Base-by-base conservation (phyloP, 2,797 vertebrate genomes). In the Scarus forsteni region DNA sequence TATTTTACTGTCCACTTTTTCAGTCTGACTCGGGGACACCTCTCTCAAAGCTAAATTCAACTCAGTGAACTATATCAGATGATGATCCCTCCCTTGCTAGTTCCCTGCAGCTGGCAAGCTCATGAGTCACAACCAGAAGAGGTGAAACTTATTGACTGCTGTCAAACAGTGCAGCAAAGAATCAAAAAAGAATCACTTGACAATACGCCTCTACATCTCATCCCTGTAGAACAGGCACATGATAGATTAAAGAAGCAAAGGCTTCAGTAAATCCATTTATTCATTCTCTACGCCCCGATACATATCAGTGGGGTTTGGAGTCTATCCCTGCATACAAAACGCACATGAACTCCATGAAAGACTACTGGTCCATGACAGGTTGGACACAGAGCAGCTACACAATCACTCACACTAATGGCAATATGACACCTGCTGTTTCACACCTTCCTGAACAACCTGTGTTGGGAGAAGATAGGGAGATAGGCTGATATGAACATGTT, bases 21-120 rank as follows among this genome's bases (percentile, higher is more conserved):
- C 66, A 72, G 52, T 53, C 45, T 73, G 65, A 81, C 64, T 66
- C 49, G 74, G 62, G 52, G 71, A 79, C 64, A 74, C 77, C 56
- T 60, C 66, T 78, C 69, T 43, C 69, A 76, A 78, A 73, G 60
- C 71, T 66, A 60, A 87, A 86, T 83, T 81, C 78, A 81, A 86
- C 79, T 70, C 84, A 71, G 67, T 65, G 75, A 85, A 72, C 71
- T 85, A 67, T 78, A 84, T 81, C 75, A 73, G 77, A 84, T 81
- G 75, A 85, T 80, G 85, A 81, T 85, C 75, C 73, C 72, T 84
- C 74, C 61, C 69, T 74, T 76, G 60, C 75, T 74, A 57, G 69
- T 62, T 70, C 82, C 79, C 82, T 81, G 79, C 78, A 77, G 71
- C 73, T 81, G 56, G 66, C 71, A 51, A 61, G 59, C 61, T 83